A percentile compares a stretch with the other conserved stretches of the same genome.
phyloP scores from a whole-genome alignment of 2,888 invertebrate genomes.

The Mamestra brassicae region DNA sequence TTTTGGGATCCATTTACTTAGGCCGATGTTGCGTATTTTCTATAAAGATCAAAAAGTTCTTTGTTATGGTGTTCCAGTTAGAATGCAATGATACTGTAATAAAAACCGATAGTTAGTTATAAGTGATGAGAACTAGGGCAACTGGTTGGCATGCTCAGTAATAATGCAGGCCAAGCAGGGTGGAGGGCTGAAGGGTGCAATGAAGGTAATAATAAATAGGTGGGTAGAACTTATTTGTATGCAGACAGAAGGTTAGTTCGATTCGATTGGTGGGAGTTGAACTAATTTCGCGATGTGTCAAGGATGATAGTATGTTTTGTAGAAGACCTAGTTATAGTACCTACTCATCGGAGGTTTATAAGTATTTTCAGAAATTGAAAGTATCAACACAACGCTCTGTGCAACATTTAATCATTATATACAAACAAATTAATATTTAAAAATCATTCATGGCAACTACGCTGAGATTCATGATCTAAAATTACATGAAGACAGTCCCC shows the following conservation, averaged over 20 bases:
- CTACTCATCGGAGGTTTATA: too few species aligned
- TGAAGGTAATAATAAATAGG: background rate
- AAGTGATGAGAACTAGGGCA: constrained; percentile 28
- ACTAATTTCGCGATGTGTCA: background rate
- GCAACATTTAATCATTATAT: too few species aligned
- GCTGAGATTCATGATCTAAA: too few species aligned
- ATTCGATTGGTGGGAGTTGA: background rate
- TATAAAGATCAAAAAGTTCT: background rate
- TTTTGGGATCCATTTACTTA: too few species aligned
- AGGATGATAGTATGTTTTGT: background rate
- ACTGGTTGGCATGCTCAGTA: constrained; percentile 4
- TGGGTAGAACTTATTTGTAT: background rate
- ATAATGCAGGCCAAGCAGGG: background rate
- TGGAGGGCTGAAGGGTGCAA: constrained; percentile 1
- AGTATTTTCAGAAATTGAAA: too few species aligned
- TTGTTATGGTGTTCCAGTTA: background rate
- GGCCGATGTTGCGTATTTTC: background rate
- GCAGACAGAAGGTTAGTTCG: background rate
- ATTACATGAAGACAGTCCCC: too few species aligned
- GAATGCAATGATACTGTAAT: constrained; percentile 24
- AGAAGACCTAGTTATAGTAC: too few species aligned
- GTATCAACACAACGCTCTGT: too few species aligned
- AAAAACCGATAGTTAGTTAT: constrained; percentile 34
- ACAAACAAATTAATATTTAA: too few species aligned
- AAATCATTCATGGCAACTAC: too few species aligned